Evolutionary conservation across 2,797 vertebrate species (phyloP).

Genomic region (Syngnathus acus): DNA sequence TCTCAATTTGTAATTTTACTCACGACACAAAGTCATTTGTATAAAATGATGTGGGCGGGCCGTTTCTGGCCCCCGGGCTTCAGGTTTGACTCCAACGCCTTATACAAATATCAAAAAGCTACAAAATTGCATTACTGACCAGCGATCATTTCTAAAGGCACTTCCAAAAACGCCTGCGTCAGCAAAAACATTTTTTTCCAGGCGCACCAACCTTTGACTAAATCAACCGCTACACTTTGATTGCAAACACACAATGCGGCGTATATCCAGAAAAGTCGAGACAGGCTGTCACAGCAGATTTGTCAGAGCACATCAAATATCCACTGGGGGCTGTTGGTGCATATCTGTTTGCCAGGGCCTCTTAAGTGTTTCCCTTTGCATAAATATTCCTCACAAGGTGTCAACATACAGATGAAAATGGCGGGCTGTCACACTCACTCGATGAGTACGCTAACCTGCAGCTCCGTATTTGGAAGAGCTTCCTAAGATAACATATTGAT

Average conservation of each 20-base stretch:
- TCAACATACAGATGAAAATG: conserved; percentile 14
- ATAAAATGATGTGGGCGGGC: too few relatives aligned
- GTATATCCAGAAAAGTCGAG: conserved; percentile 54
- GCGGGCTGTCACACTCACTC: not conserved
- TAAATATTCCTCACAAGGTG: conserved; percentile 34
- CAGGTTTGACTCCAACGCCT: too few relatives aligned
- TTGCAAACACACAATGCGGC: conserved; percentile 34
- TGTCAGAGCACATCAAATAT: conserved; percentile 44
- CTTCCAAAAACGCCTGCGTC: not conserved
- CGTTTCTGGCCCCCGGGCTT: too few relatives aligned
- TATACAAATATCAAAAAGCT: not conserved
- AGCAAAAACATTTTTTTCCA: not conserved
- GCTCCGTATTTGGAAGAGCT: not conserved
- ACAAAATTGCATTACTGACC: not conserved
- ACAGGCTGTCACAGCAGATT: conserved; percentile 53
- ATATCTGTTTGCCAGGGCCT: conserved; percentile 34
- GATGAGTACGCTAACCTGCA: not conserved
- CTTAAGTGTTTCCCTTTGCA: conserved; percentile 41
- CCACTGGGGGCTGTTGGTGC: conserved; percentile 41
- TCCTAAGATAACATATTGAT: conserved; percentile 22
- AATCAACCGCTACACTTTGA: conserved; percentile 11
- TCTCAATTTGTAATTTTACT: too few relatives aligned
- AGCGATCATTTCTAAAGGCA: not conserved
- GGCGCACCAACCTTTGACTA: not conserved
- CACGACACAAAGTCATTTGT: too few relatives aligned